These are phyloP conservation scores for Drosophila sulfurigaster DNA, from an alignment of 1,140 invertebrate genomes.

Conservation along the genomic window DNA sequence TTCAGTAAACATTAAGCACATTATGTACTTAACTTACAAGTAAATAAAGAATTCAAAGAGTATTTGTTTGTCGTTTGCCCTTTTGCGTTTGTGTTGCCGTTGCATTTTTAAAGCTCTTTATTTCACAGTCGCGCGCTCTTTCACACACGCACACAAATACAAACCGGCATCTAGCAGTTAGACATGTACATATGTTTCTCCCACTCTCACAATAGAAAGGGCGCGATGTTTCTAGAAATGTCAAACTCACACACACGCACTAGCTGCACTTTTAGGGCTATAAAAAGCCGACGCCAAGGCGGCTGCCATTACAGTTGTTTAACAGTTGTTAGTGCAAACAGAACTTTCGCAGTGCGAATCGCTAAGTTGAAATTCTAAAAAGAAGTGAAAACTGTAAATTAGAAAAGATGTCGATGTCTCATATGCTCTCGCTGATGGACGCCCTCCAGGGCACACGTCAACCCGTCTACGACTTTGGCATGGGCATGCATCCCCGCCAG, in stretches of 20 bases:
- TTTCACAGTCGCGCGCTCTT: background rate
- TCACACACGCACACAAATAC: background rate
- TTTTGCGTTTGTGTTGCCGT: background rate
- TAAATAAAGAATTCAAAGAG: constrained; percentile 67
- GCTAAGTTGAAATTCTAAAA: background rate
- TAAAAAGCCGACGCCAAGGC: constrained; percentile 2
- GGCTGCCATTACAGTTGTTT: constrained; percentile 18
- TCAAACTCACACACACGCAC: background rate
- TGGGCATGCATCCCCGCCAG: constrained; percentile 56
- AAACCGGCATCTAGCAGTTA: background rate
- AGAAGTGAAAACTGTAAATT: constrained; percentile 9
- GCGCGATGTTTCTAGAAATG: constrained; percentile 28
- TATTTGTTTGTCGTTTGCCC: constrained; percentile 24
- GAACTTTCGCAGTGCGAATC: constrained; percentile 37
- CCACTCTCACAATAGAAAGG: constrained; percentile 20
- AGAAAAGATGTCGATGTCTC: constrained; percentile 68
- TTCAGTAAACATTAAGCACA: constrained; percentile 70
- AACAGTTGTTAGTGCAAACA: background rate
- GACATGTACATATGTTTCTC: constrained; percentile 21
- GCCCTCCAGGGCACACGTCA: constrained; percentile 58
- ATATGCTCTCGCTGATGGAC: constrained; percentile 61
- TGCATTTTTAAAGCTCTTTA: constrained; percentile 7
- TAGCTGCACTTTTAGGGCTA: constrained; percentile 3
- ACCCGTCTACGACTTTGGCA: constrained; percentile 63
- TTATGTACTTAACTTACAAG: constrained; percentile 76